Evolutionary conservation across 30 jellyfish, hydroid and myxozoan species (phyloP).

Genomic region (Hydractinia echinata): DNA sequence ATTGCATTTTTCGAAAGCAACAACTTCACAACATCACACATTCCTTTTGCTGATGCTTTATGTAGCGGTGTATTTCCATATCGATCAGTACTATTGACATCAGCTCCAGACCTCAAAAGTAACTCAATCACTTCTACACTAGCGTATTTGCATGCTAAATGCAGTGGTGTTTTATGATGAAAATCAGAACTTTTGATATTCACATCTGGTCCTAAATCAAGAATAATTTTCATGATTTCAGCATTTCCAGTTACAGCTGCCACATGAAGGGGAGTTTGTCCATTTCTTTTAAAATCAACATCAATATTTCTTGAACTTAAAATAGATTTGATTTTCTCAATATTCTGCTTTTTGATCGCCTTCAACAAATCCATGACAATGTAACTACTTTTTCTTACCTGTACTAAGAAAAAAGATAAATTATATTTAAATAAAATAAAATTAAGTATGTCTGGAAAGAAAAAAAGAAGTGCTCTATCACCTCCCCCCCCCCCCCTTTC

Average conservation of each 20-base stretch:
- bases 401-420: neutral
- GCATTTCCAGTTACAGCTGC: constrained; percentile 83
- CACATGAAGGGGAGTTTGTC: constrained; percentile 74
- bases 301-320: constrained; percentile 7
- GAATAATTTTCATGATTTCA: constrained; percentile 48
- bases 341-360: neutral
- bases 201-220: constrained; percentile 72
- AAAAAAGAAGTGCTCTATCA: neutral
- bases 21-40: constrained; percentile 51
- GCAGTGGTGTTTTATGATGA: constrained; percentile 57
- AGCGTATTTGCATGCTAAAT: constrained; percentile 65
- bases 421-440: neutral
- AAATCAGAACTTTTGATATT: constrained; percentile 59
- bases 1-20: constrained; percentile 33
- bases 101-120: constrained; percentile 61
- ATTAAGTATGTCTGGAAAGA: neutral
- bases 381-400: neutral
- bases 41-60: constrained; percentile 70
- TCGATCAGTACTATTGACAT: constrained; percentile 44
- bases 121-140: constrained; percentile 58
- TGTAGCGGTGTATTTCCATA: constrained; percentile 66
- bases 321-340: constrained; percentile 2
- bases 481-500: neutral
- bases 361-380: constrained; percentile 1
- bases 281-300: constrained; percentile 41